These are phyloP conservation scores for Micromesistius poutassou DNA, from an alignment of 2,797 vertebrate species.

Conservation along the genomic window DNA sequence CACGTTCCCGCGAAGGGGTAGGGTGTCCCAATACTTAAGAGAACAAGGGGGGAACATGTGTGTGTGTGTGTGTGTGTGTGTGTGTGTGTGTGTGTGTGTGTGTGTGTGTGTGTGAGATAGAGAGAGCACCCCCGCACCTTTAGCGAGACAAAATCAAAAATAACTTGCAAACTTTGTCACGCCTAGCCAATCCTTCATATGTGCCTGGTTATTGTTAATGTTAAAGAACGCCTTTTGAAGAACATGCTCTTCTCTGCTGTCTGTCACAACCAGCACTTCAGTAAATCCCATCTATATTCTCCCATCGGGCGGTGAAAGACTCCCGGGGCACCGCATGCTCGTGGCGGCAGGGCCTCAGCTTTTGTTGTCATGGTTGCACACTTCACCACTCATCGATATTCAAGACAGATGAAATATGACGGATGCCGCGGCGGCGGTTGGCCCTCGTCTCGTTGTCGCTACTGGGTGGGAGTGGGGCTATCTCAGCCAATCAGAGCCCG, in stretches of 20 bases:
- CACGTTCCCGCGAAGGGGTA: no score
- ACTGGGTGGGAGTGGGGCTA: no score
- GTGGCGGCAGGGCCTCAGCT: no score
- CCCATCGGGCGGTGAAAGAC: not conserved
- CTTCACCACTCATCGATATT: not conserved
- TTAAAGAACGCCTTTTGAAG: not conserved
- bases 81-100: slow-evolving; percentile 5
- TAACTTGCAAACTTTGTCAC: not conserved
- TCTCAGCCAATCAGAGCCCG: no score
- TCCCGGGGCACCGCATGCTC: no score
- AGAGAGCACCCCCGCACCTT: not conserved
- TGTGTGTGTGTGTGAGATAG: not conserved
- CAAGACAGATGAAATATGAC: not conserved
- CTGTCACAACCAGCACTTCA: not conserved
- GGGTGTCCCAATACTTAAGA: no score
- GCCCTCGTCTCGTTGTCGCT: not conserved
- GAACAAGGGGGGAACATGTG: no score
- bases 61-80: slow-evolving; percentile 2
- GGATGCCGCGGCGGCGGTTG: no score
- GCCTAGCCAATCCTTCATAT: not conserved
- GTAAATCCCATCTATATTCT: not conserved
- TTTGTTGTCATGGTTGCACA: not conserved
- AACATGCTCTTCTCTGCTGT: not conserved
- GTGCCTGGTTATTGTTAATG: not conserved
- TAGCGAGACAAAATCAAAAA: not conserved